Conservation (phyloP, 2,113 vertebrate species). For the Zapornia atra region DNA sequence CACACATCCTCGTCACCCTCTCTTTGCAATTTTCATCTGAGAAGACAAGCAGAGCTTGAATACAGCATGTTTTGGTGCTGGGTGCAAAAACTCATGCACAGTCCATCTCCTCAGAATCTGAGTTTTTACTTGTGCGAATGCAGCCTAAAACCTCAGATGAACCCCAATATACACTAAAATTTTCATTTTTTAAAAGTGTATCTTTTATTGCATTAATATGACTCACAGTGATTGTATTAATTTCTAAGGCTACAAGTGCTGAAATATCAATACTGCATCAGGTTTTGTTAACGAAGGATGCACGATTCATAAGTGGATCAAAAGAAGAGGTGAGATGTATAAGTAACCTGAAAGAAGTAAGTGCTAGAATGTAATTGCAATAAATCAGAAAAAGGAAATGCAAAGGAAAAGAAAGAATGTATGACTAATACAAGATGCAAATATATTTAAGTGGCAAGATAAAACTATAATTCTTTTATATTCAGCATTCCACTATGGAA, state of each 20-base stretch:
- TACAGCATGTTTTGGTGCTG: neutral
- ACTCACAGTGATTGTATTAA: neutral
- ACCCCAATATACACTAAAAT: neutral
- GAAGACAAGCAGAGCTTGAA: neutral
- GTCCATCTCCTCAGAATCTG: neutral
- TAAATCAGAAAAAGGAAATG: neutral
- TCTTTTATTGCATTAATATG: neutral
- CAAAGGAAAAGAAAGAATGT: neutral
- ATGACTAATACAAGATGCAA: neutral
- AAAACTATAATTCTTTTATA: neutral
- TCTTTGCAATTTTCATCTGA: constrained; percentile 1
- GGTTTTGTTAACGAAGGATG: neutral
- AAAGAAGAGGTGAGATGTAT: neutral
- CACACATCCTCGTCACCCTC: neutral
- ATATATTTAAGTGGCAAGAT: neutral
- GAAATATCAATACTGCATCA: neutral
- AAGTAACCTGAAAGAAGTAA: neutral
- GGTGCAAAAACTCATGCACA: neutral
- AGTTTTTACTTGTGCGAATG: fast-evolving
- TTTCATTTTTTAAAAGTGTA: neutral
- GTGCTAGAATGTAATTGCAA: neutral
- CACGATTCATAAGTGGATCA: neutral
- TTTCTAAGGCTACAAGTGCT: neutral
- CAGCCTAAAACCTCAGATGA: neutral
- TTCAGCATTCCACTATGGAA: neutral